Conservation (phyloP, 2,888 invertebrate species). For the Nomada lathburiana region DNA sequence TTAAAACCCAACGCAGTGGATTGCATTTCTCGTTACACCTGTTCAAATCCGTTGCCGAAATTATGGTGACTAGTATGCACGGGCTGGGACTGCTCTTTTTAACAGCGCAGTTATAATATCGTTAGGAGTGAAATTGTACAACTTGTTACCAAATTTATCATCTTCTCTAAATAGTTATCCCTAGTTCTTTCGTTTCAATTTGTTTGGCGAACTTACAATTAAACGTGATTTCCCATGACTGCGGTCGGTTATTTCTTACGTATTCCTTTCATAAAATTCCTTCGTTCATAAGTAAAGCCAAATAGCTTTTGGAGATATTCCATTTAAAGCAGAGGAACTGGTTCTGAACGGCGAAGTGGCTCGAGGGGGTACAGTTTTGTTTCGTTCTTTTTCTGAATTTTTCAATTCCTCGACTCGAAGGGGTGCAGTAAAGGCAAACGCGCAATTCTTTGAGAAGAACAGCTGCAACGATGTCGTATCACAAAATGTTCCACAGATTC, state of each 20-base stretch:
- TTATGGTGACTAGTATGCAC: too few relatives aligned
- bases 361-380: constrained; percentile 9
- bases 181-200: background rate
- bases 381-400: constrained; percentile 12
- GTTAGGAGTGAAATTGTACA: too few relatives aligned
- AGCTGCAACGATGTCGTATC: background rate
- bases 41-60: too few relatives aligned
- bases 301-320: constrained; percentile 52
- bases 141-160: background rate
- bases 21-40: too few relatives aligned
- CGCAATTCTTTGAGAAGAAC: background rate
- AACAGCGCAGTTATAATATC: too few relatives aligned
- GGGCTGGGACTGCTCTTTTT: too few relatives aligned
- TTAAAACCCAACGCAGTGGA: too few relatives aligned
- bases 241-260: background rate
- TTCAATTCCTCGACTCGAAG: background rate
- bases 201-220: background rate
- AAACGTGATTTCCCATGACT: background rate
- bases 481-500: background rate
- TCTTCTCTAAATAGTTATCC: background rate
- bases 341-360: constrained; percentile 36
- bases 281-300: constrained; percentile 6
- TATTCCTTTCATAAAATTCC: constrained; percentile 40
- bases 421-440: background rate
- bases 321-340: constrained; percentile 21